Percentiles rank a stretch among this genome's conserved stretches.
Evolutionary conservation across 2,113 vertebrate genomes (phyloP).

Genomic region (Aegotheles bennettii): DNA sequence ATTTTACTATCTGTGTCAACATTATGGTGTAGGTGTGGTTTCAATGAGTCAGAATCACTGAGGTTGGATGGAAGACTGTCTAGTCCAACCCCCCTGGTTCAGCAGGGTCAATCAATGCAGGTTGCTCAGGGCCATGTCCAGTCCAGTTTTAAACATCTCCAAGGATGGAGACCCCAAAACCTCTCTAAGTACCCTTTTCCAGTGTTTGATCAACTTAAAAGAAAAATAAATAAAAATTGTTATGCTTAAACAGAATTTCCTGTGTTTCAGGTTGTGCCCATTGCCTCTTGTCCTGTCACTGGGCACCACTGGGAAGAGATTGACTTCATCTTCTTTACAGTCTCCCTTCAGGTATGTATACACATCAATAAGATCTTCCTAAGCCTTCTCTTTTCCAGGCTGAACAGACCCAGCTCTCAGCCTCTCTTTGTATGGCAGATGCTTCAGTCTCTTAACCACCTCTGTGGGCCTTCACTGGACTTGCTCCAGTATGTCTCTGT

Average conservation of each 20-base stretch:
- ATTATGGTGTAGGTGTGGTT: neutral
- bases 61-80: neutral
- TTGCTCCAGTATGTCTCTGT: neutral
- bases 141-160: neutral
- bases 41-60: neutral
- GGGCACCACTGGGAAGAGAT: neutral
- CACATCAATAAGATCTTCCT: neutral
- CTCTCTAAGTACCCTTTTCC: neutral
- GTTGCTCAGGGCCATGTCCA: neutral
- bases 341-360: neutral
- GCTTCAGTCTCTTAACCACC: neutral
- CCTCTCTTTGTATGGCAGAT: neutral
- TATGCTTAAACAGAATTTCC: neutral
- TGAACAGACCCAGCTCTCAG: neutral
- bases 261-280: neutral
- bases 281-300: neutral
- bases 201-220: neutral
- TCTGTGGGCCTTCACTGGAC: neutral
- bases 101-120: neutral
- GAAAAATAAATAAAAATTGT: neutral
- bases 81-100: neutral
- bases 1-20: neutral
- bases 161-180: fast-evolving
- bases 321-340: neutral
- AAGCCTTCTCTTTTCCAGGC: neutral